Evolutionary conservation across 30 jellyfish, hydroid and myxozoan species (phyloP).

Genomic region (Turritopsis rubra): DNA sequence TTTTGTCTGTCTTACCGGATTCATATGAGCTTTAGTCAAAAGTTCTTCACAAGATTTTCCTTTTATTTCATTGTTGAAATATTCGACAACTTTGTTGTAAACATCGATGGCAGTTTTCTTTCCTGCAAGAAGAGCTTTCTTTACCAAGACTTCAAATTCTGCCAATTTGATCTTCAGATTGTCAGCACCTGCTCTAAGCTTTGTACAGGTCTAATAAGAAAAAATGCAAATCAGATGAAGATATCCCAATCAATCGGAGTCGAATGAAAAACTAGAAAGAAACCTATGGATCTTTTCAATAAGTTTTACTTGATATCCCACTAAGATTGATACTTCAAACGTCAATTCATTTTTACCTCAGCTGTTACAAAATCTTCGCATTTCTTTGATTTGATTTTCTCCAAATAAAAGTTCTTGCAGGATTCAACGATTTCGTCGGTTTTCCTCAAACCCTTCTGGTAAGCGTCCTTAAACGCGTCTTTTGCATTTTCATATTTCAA

Average conservation of each 20-base stretch:
- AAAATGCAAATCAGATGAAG: neutral
- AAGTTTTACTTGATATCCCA: too few species aligned
- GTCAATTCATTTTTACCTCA: neutral
- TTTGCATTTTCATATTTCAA: neutral
- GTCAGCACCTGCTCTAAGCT: neutral
- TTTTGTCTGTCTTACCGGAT: constrained; percentile 1
- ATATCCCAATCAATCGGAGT: too few species aligned
- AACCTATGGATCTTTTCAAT: too few species aligned
- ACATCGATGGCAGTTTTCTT: constrained; percentile 7
- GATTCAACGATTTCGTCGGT: neutral
- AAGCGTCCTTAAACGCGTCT: neutral
- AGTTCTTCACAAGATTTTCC: constrained; percentile 14
- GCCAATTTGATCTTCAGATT: constrained; percentile 8
- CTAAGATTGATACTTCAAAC: too few species aligned
- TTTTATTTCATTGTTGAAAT: constrained; percentile 2
- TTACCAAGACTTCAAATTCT: neutral
- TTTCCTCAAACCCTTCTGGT: neutral
- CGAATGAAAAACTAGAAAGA: too few species aligned
- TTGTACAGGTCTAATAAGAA: neutral
- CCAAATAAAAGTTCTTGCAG: neutral
- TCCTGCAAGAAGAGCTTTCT: constrained; percentile 11
- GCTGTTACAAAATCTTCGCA: neutral
- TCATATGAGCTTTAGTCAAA: neutral
- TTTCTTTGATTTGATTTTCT: constrained; percentile 3
- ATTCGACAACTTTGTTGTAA: constrained; percentile 16